Conservation (phyloP, 1,140 invertebrate genomes). For the Acromyrmex charruanus region DNA sequence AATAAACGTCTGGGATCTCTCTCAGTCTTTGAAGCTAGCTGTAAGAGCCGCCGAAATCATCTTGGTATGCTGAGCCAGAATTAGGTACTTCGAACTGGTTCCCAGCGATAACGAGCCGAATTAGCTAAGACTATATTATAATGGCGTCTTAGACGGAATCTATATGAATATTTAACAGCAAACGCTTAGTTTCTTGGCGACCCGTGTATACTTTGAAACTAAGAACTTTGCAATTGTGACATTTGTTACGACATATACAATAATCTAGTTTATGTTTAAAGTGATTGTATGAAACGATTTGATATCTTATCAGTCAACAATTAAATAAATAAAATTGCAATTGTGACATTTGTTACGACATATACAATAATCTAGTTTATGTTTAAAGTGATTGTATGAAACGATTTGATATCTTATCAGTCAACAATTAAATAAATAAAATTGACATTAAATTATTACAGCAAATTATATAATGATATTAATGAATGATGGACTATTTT, state of each 20-base stretch:
- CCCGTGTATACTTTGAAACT: conserved; percentile 43
- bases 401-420: background rate
- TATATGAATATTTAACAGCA: conserved; percentile 61
- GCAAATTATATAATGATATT: background rate
- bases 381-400: background rate
- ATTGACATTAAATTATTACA: background rate
- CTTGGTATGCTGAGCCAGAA: conserved; percentile 51
- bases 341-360: conserved; percentile 35
- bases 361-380: conserved; percentile 12
- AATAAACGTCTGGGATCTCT: conserved; percentile 28
- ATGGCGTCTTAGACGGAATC: conserved; percentile 40
- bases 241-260: conserved; percentile 22
- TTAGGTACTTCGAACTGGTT: conserved; percentile 59
- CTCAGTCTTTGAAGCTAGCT: background rate
- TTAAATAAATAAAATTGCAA: conserved; percentile 4
- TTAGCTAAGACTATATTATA: conserved; percentile 64
- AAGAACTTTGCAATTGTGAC: conserved; percentile 31
- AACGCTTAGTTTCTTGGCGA: conserved; percentile 56
- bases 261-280: conserved; percentile 16
- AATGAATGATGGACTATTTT: background rate
- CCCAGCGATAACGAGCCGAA: conserved; percentile 57
- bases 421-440: background rate
- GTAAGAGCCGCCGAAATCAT: conserved; percentile 40
- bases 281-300: background rate
- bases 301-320: background rate